Base-by-base conservation (phyloP, 2,888 invertebrate species). In the Orthonevra nobilis region DNA sequence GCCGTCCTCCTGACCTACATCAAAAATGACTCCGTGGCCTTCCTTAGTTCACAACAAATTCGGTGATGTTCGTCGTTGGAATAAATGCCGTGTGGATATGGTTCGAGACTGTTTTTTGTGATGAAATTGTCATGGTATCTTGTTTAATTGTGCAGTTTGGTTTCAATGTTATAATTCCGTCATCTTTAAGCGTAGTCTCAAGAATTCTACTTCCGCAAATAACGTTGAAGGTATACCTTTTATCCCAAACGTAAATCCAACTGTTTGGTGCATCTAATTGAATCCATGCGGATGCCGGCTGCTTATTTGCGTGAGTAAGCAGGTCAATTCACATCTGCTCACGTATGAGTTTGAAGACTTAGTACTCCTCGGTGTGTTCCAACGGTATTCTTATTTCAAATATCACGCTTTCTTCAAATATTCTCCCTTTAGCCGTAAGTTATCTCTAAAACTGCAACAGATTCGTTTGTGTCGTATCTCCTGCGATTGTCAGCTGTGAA, bases 231-330 rank as follows among this genome's bases (percentile, higher is more conserved):
- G 34, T 34, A n/a, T 50, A 19, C 2, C 2, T 50, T 6, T 4
- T 50, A n/a, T n/a, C n/a, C n/a, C n/a, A n/a, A n/a, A 50, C 32
- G 32, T 32, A 32, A 12, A 26, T 26, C 5, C 44, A 50, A 14
- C 32, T 44, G 9, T 26, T 26, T 17, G 7, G 6, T 12, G 5
- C 14, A 14, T 46, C 2, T 15, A 26, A 15, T 14, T 26, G 26
- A 1, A 46, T 46, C 44, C 28, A 46, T 14, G 15, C 14, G 9
- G 14, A 4, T 3, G 26, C 12, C 7, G 44, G 14, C 9, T 10
- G 9, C 12, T 46, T 9, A 3, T 2, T 14, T 14, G 14, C 10
- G 9, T 46, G 44, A 28, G 44, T 28, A 4, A 46, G 3, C 0
- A 46, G n/a, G 3, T 15, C 15, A 36, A 15, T 36, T 36, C 36